Percentiles rank a stretch among this genome's conserved stretches.
These are phyloP conservation scores for Discoglossus pictus DNA, from an alignment of 2,797 vertebrate species.

Conservation along the genomic window DNA sequence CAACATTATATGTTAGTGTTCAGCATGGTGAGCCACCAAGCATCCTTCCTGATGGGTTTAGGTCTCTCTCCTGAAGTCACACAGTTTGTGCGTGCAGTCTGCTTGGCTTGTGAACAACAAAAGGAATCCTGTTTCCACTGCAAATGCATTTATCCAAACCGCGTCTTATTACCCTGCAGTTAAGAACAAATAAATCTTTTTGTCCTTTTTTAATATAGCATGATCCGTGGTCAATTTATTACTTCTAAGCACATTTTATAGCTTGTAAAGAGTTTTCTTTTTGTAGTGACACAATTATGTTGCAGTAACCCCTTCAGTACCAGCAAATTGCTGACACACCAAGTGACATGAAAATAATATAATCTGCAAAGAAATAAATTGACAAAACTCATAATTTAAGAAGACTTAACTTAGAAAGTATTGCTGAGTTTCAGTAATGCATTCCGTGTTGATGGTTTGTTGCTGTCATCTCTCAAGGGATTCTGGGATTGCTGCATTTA, in stretches of 20 bases:
- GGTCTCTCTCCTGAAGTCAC: constrained; percentile 45
- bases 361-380: too few relatives aligned
- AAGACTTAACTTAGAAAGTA: too few relatives aligned
- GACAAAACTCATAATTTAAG: too few relatives aligned
- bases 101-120: constrained; percentile 46
- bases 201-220: constrained; percentile 11
- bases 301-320: background rate
- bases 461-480: too few relatives aligned
- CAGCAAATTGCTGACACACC: too few relatives aligned
- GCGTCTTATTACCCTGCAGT: constrained; percentile 31
- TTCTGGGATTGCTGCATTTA: too few relatives aligned
- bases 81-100: constrained; percentile 34
- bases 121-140: constrained; percentile 42
- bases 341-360: too few relatives aligned
- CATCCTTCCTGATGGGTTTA: constrained; percentile 27
- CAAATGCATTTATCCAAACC: constrained; percentile 35
- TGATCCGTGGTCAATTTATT: constrained; percentile 8
- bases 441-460: too few relatives aligned
- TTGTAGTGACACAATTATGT: background rate
- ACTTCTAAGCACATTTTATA: background rate
- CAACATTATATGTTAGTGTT: too few relatives aligned
- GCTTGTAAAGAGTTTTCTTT: background rate
- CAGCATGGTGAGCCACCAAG: constrained; percentile 9
- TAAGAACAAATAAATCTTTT: constrained; percentile 36
- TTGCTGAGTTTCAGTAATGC: too few relatives aligned